These are phyloP conservation scores for Apus apus DNA, from an alignment of 2,113 vertebrate species.

Conservation along the genomic window DNA sequence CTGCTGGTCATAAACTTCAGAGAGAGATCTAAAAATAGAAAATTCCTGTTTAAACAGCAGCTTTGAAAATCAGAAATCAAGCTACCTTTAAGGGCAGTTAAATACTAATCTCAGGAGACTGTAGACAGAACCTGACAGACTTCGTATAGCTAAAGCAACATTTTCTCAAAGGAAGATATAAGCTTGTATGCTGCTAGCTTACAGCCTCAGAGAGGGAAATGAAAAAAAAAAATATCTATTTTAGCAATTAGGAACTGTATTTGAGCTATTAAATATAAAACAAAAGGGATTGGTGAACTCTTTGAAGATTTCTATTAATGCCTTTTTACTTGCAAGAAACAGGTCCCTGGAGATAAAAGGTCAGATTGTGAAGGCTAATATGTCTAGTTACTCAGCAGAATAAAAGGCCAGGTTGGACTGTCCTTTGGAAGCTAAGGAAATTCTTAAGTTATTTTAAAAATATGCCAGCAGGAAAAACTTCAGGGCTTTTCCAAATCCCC, in stretches of 20 bases:
- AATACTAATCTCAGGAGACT: background rate
- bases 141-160: background rate
- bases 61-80: constrained; percentile 30
- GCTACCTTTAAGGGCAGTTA: background rate
- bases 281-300: constrained; percentile 37
- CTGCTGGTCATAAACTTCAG: background rate
- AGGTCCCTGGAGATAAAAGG: constrained; percentile 58
- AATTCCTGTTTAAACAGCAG: constrained; percentile 12
- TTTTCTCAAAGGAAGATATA: constrained; percentile 11
- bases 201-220: background rate
- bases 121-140: background rate
- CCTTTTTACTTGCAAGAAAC: constrained; percentile 16
- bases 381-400: constrained; percentile 63
- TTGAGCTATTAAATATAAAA: constrained; percentile 28
- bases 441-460: constrained; percentile 43
- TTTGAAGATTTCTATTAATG: constrained; percentile 30
- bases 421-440: constrained; percentile 38
- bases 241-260: constrained; percentile 18
- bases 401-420: constrained; percentile 55
- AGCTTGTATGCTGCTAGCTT: background rate
- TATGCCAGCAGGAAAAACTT: constrained; percentile 15
- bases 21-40: constrained; percentile 5
- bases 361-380: constrained; percentile 65
- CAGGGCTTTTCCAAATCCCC: background rate
- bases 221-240: background rate